Evolutionary conservation across 2,888 invertebrate species (phyloP), one percentile per base, ranked within the genome.

Genomic region (Chrysomela aeneicollis): DNA sequence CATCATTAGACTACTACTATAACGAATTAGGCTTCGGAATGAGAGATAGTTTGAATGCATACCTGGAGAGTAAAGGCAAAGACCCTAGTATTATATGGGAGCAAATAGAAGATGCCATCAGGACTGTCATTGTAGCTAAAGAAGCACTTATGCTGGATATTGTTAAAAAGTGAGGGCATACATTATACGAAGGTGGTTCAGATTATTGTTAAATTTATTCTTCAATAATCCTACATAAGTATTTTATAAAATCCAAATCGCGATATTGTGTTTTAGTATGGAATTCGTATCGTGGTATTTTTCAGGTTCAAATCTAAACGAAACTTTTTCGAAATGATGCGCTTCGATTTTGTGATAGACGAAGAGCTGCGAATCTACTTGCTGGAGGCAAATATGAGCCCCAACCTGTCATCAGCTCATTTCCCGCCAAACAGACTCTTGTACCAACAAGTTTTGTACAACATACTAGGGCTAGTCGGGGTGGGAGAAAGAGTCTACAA

Each of bases 361-460:
- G 92, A 94, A 71, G 85, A 95, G 59, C 81, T 98, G 0, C 92
- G 91, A 54, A 93, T 97, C 0, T 92, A 89, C 76, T 85, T 97
- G 5, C 90, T 98, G 88, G 98, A 98, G 85, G 97, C 95, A 0
- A 98, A 98, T 78, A 98, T 98, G 98, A 97, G 97, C 12, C 98
- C 98, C 0, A 98, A 98, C 85, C 86, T 98, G 63, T 95, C 95
- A 0, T 95, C 97, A 0, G 92, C 92, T 0, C 97, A 98, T 82
- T 98, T 91, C 80, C 90, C 92, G n/a, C 92, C 90, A 0, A 98
- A 98, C 82, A 87, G 88, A 68, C 81, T 94, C 26, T 83, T 98
- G 0, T 98, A 98, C 77, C 95, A 97, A 76, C 97, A 98, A 84
- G 93, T 98, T 0, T 77, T 98, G 10, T 95, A 91, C 81, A 95